A percentile compares a stretch with the other conserved stretches of the same genome.
These are phyloP conservation scores for Nasua narica DNA, from an alignment of 2,797 vertebrate genomes.

Conservation along the genomic window DNA sequence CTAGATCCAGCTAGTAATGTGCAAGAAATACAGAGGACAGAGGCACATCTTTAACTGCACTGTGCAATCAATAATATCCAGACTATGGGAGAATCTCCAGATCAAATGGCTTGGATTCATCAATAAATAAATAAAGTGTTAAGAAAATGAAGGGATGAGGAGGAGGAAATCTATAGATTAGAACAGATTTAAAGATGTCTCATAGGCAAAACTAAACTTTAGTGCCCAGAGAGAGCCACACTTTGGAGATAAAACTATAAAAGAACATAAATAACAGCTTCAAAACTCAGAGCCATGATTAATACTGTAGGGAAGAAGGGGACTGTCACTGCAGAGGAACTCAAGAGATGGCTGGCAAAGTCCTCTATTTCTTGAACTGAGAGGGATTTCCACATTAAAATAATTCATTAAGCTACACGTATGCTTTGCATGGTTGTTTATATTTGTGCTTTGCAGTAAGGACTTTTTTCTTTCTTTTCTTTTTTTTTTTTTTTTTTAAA, in stretches of 20 bases:
- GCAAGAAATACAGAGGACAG: not conserved
- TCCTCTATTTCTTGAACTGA: not conserved
- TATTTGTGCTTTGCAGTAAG: not conserved
- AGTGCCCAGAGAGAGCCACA: not conserved
- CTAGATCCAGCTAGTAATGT: not conserved
- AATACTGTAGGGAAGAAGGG: not conserved
- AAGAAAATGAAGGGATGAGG: not conserved
- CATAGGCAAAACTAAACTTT: not conserved
- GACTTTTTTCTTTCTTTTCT: not conserved
- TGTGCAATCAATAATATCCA: not conserved
- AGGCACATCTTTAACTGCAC: not conserved
- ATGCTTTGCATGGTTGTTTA: not conserved
- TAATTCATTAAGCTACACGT: not conserved
- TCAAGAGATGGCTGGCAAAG: not conserved
- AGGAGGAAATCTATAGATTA: not conserved
- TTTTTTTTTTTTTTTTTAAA: not conserved
- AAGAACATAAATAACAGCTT: not conserved
- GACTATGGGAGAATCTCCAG: not conserved
- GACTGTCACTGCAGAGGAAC: not conserved
- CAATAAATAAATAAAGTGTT: not conserved
- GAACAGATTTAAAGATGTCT: not conserved
- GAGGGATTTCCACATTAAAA: not conserved
- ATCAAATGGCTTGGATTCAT: not conserved
- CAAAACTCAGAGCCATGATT: not conserved
- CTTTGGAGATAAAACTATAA: not conserved